Base-by-base conservation (phyloP, 2,113 vertebrate species). In the Condylura cristata region DNA sequence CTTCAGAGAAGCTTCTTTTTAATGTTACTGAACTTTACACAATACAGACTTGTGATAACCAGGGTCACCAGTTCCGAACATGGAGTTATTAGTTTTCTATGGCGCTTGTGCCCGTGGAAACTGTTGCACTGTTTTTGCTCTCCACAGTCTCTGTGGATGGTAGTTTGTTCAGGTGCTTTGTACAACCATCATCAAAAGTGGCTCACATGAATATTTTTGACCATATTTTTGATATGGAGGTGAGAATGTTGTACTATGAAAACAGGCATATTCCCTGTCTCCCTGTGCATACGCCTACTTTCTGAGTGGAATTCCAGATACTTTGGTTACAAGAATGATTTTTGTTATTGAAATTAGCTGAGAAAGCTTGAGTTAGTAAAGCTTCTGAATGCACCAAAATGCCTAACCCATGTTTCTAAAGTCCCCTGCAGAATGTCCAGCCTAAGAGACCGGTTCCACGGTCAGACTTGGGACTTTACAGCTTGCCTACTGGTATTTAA, bases 291-390 rank as follows among this genome's bases (percentile, higher is more conserved):
- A 10, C n/a, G 14, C 61, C 74, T 44, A 75, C 46, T 75, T 53
- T 92, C 34, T 76, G 46, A 93, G 39, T 86, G 44, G 41, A 95
- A 89, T 86, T 70, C 26, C 12, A 89, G 65, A 20, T 8, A 56
- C 48, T 24, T 1, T 44, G 37, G 34, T 34, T 89, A 14, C 80
- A 41, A 46, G 34, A 75, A 1, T 94, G 58, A 78, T 34, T 87
- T 86, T 76, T 94, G 75, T 81, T 56, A 28, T 87, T 94, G 48
- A 58, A 74, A 84, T 90, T 53, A 72, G 66, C n/a, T 83, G 26
- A 66, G 74, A 20, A 30, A 86, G 58, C n/a, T 80, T 81, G 26
- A 70, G 65, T 89, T 53, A 61, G 28, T 75, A 79, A 89, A 83
- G 51, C 26, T 61, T 93, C 30, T 89, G n/a, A 60, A 48, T 46